A percentile compares a stretch with the other conserved stretches of the same genome.
Evolutionary conservation across 2,888 invertebrate species (phyloP).

Genomic region (Sinopyrophorus schimmeli): DNA sequence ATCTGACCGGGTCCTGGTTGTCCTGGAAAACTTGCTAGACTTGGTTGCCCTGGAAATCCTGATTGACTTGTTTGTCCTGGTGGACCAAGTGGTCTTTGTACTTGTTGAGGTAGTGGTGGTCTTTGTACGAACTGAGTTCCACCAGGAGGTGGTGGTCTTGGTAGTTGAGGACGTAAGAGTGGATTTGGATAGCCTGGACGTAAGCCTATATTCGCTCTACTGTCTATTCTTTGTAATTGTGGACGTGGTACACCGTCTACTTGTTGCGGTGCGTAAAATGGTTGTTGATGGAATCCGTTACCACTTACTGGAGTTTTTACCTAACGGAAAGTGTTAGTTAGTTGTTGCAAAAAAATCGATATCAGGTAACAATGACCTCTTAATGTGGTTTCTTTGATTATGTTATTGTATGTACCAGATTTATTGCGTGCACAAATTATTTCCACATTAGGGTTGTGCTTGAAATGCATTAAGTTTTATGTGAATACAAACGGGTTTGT

Average conservation of each 20-base stretch:
- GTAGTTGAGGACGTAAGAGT: conserved; percentile 45
- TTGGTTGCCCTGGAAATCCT: conserved; percentile 23
- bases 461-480: too few species aligned
- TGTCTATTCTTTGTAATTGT: conserved; percentile 55
- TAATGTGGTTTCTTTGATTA: too few species aligned
- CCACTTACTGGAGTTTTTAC: conserved; percentile 24
- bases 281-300: conserved; percentile 29
- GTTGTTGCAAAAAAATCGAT: too few species aligned
- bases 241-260: conserved; percentile 42
- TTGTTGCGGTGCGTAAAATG: conserved; percentile 27
- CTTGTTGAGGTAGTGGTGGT: conserved; percentile 42
- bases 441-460: too few species aligned
- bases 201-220: conserved; percentile 50
- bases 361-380: too few species aligned
- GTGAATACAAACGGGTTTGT: too few species aligned
- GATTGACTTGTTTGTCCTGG: conserved; percentile 30
- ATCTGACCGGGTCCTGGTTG: conserved; percentile 13
- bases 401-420: too few species aligned
- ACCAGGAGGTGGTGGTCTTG: conserved; percentile 41
- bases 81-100: too few species aligned
- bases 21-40: too few species aligned
- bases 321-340: too few species aligned
- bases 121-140: conserved; percentile 45
- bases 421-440: too few species aligned
- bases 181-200: conserved; percentile 46